phyloP scores from a whole-genome alignment of 2,797 vertebrate species.

The Cottoperca gobio region DNA sequence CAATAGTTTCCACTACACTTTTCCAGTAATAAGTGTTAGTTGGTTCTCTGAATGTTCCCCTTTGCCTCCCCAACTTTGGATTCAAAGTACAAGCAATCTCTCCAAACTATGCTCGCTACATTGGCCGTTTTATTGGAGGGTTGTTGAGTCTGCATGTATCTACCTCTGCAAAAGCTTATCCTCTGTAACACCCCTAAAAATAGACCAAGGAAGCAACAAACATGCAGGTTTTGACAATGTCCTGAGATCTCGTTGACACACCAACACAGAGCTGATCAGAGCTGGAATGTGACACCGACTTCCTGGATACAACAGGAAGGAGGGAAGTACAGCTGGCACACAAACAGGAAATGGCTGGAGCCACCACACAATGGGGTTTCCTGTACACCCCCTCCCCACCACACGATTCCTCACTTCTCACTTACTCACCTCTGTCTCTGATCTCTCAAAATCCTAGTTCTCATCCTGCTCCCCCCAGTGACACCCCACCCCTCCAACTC shows the following conservation, averaged over 20 bases:
- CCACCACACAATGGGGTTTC: slow-evolving; percentile 82
- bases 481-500: slow-evolving; percentile 17
- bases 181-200: slow-evolving; percentile 22
- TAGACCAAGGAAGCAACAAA: slow-evolving; percentile 23
- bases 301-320: slow-evolving; percentile 86
- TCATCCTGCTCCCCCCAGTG: slow-evolving; percentile 31
- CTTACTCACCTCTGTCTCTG: slow-evolving; percentile 59
- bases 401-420: slow-evolving; percentile 49
- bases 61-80: not conserved
- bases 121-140: not conserved
- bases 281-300: slow-evolving; percentile 80
- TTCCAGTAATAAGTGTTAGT: not conserved
- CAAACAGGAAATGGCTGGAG: slow-evolving; percentile 83
- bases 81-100: slow-evolving; percentile 4
- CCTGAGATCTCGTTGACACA: slow-evolving; percentile 6
- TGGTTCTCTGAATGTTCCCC: not conserved
- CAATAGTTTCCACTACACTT: not conserved
- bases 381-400: slow-evolving; percentile 56
- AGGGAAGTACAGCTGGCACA: slow-evolving; percentile 86
- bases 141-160: not conserved
- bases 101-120: not conserved
- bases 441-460: slow-evolving; percentile 48
- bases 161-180: not conserved
- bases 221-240: slow-evolving; percentile 25
- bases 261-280: slow-evolving; percentile 70